Evolutionary conservation across 1,140 invertebrate genomes (phyloP), one percentile per base, ranked within the genome.

Genomic region (Muscidifurax raptorellus): DNA sequence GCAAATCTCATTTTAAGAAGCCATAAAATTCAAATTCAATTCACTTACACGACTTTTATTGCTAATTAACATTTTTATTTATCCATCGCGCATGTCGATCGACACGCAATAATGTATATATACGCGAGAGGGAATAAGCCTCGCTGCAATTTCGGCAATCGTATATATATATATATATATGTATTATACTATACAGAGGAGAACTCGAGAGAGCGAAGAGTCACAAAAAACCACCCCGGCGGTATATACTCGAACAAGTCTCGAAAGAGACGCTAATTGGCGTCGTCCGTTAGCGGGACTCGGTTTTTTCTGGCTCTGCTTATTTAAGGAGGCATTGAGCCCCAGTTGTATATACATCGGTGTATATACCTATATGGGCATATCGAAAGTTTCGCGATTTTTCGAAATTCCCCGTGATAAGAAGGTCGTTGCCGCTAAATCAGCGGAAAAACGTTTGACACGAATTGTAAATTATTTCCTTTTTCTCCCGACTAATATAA

Each of bases 211-310:
- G 27, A 36, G 52, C 2, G 4, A 6, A 22, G 9, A 0, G 9
- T 13, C 15, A 47, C 52, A 75, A 67, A 75, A 83, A 77, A 83
- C 72, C 9, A 77, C 59, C 81, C 59, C 59, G 9, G 25, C 10
- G 66, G 7, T n/a, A 66, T 22, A 66, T 25, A 18, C 27, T 1
- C 22, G 9, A 32, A 7, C 32, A 32, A 32, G 67, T 32, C 40
- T 52, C 52, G 72, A 32, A 67, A 28, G 69, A 82, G 66, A 78
- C 82, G 75, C 75, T 83, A 83, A 83, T 83, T 83, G 82, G 82
- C 82, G 15, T 40, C 44, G 69, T 32, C 5, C 18, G 15, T 44
- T 82, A 81, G 79, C 44, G 71, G 80, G 72, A 76, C 72, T 82
- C 13, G n/a, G 40, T 82, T 76, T 76, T 76, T 82, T 36, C 25